Conservation (phyloP, 2,888 invertebrate species). For the Eupithecia vulgata region DNA sequence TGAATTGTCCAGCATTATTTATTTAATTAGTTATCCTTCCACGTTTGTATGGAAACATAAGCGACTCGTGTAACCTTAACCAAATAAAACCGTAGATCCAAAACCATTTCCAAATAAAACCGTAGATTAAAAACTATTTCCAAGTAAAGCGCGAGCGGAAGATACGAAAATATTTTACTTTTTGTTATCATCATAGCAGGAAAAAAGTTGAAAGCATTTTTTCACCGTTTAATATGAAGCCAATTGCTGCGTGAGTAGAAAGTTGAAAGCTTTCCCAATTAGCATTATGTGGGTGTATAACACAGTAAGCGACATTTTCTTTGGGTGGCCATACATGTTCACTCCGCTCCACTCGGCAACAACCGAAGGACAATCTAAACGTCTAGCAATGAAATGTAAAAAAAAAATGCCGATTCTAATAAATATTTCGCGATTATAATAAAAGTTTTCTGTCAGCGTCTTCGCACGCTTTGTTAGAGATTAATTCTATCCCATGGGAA, state of each 20-base stretch:
- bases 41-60: no score
- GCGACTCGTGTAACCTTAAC: no score
- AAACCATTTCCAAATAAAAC: background rate
- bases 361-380: background rate
- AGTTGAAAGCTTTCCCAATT: constrained; percentile 33
- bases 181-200: background rate
- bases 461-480: no score
- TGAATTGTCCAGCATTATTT: no score
- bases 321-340: background rate
- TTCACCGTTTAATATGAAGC: constrained; percentile 12
- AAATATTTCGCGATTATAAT: no score
- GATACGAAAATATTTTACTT: background rate
- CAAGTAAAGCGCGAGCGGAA: background rate
- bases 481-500: no score
- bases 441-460: no score
- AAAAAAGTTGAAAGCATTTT: constrained; percentile 17
- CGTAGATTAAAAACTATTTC: background rate
- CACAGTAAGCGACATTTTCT: constrained; percentile 5
- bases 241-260: constrained; percentile 23
- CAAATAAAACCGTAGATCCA: background rate
- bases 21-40: no score
- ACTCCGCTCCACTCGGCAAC: background rate
- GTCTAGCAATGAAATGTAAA: no score
- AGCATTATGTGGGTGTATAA: constrained; percentile 25
- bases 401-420: no score